Evolutionary conservation across 1,140 invertebrate species (phyloP).

Genomic region (Leptinotarsa defecta): DNA sequence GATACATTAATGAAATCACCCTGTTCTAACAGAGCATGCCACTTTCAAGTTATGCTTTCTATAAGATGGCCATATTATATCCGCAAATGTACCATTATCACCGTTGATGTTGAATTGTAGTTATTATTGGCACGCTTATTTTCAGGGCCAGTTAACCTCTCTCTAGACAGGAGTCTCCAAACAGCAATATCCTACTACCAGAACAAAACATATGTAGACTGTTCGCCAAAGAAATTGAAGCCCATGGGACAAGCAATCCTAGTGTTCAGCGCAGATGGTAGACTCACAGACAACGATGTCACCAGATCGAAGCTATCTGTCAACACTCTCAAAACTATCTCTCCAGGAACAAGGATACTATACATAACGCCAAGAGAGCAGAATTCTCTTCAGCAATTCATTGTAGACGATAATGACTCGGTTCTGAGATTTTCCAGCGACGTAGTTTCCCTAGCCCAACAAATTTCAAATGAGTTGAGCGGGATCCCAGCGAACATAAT

Average conservation of each 20-base stretch:
- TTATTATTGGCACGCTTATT: constrained; percentile 2
- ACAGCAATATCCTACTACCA: constrained; percentile 41
- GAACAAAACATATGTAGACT: constrained; percentile 40
- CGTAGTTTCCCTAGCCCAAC: constrained; percentile 32
- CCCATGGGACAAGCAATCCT: constrained; percentile 41
- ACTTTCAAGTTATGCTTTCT: too few relatives aligned
- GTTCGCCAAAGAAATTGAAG: constrained; percentile 28
- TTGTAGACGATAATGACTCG: constrained; percentile 36
- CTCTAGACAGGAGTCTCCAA: constrained; percentile 40
- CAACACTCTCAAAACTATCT: constrained; percentile 38
- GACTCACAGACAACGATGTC: constrained; percentile 39
- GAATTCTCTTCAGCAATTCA: constrained; percentile 32
- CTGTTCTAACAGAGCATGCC: too few relatives aligned
- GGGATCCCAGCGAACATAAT: constrained; percentile 44
- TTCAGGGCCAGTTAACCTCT: constrained; percentile 47
- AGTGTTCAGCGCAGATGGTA: constrained; percentile 37
- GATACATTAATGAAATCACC: too few relatives aligned
- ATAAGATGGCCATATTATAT: too few relatives aligned
- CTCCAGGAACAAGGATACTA: constrained; percentile 42
- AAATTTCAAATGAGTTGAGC: constrained; percentile 37
- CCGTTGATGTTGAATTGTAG: not conserved
- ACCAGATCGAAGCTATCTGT: constrained; percentile 30
- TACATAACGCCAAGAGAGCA: constrained; percentile 37
- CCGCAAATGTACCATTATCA: too few relatives aligned
- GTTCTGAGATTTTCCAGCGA: constrained; percentile 35